Base-by-base conservation (phyloP, 2,113 vertebrate species). In the Scytalopus superciliaris region DNA sequence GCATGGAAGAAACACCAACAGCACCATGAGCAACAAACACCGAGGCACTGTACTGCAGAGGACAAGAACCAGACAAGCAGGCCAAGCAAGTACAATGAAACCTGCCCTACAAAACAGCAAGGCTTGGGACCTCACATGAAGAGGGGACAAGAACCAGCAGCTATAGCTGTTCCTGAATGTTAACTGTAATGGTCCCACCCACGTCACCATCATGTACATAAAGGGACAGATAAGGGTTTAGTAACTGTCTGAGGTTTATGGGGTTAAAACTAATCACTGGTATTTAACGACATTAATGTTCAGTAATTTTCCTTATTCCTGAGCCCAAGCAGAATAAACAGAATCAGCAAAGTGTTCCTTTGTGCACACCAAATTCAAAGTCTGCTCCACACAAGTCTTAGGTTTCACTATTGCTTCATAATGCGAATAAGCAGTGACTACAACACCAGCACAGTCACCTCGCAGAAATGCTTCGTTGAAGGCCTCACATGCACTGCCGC, bases 401-500 rank as follows among this genome's bases (percentile, higher is more conserved):
- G 30, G 59, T 39, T 88, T 35, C 50, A 33, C 44, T 42, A 30
- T 3, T 25, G 53, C 37, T 88, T 85, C 28, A 10, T 4, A 39
- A 3, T 10, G 56, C 42, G 84, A 87, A 70, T 28, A 39, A 79
- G n/a, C 39, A 70, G 27, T 0, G 12, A 56, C 30, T 52, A 44
- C 60, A 87, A 44, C 56, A 87, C 35, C 44, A 52, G 44, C 31
- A 77, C 23, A 90, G 66, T 75, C 74, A 72, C 49, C 57, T 30
- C 33, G 53, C 72, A 92, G 69, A 84, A 92, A 82, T 45, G 62
- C 23, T 76, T 39, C 1, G 0, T 39, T 30, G 68, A 44, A 91
- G 44, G 42, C 39, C 24, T 89, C 35, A 44, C 16, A 16, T 0
- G 0, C 0, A 0, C n/a, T 75, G 49, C 3, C 3, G 45, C 74